Base-by-base conservation (phyloP, 2,113 vertebrate species). In the Crotalus tigris region DNA sequence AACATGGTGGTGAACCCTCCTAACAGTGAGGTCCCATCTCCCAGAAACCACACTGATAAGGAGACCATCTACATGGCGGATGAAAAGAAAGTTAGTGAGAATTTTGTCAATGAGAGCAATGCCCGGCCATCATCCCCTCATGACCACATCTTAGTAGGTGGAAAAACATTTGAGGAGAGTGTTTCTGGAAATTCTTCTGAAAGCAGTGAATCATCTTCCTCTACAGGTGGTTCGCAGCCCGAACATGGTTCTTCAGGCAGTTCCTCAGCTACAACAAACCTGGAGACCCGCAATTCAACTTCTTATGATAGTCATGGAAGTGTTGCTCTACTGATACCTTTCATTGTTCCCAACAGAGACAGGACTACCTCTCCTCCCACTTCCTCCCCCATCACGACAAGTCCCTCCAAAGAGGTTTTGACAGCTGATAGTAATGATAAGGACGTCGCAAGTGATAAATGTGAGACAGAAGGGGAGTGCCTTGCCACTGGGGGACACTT, bases 271-370 rank as follows among this genome's bases (percentile, higher is more conserved):
- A 6, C n/a, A 15, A 53, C 54, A 6, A 69, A 81, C 53, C 11
- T 93, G 54, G 64, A 59, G 9, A 59, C 3, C 49, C 89, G 57
- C 8, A 9, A 61, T 11, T 51, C 29, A 0, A 64, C 88, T 24
- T 93, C 92, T 59, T 90, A 89, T 53, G n/a, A 29, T 13, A 29
- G 86, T 4, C 29, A 61, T 2, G 88, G 55, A 17, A 86, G 49
- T 1, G 57, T 90, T 29, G 92, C 86, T 59, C 57, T 93, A 23
- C 57, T 93, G 46, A 81, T 93, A 0, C 92, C 92, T 23, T 39
- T 93, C 46, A 21, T 93, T 0, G 26, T 93, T 5, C 46, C 75
- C 88, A 87, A 86, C n/a, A 93, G 29, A 49, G 86, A 85, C 54
- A 85, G 61, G 3, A 17, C 61, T 29, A 19, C 17, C 26, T 4